phyloP scores from a whole-genome alignment of 2,888 invertebrate genomes.

The Lucinisca nassula region DNA sequence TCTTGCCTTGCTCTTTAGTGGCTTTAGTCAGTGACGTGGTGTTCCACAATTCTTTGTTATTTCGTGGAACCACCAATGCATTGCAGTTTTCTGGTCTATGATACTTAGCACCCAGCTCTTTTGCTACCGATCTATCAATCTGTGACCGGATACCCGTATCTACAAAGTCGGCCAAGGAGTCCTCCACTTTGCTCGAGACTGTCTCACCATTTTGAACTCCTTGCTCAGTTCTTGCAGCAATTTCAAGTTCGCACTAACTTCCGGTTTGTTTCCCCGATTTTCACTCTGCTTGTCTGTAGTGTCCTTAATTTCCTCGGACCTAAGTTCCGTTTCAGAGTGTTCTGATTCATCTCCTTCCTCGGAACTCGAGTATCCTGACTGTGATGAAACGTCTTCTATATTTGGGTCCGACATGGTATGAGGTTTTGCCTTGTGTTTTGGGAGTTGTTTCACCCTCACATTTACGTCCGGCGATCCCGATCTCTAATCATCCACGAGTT shows the following conservation, averaged over 20 bases:
- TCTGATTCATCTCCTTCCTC: too few relatives aligned
- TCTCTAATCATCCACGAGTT: background rate
- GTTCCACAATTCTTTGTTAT: slow-evolving; percentile 16
- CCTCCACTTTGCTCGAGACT: background rate
- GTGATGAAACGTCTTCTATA: background rate
- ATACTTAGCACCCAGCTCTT: background rate
- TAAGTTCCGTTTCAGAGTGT: too few relatives aligned
- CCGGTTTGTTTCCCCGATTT: background rate
- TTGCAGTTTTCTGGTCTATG: slow-evolving; percentile 10
- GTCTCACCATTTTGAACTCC: background rate
- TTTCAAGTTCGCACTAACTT: background rate
- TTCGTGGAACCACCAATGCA: background rate
- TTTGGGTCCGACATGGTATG: too few relatives aligned
- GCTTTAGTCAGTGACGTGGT: too few relatives aligned
- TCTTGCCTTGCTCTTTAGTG: background rate
- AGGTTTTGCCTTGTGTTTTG: too few relatives aligned
- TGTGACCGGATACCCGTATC: background rate
- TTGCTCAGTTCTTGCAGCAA: background rate
- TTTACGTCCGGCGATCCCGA: too few relatives aligned
- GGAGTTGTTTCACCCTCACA: too few relatives aligned
- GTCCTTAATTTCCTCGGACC: too few relatives aligned
- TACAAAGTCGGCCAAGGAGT: background rate
- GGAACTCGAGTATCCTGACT: background rate
- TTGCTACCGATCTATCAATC: background rate
- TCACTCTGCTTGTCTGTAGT: too few relatives aligned